Conservation (phyloP, 2,113 vertebrate species). For the Oostethus manadensis region DNA sequence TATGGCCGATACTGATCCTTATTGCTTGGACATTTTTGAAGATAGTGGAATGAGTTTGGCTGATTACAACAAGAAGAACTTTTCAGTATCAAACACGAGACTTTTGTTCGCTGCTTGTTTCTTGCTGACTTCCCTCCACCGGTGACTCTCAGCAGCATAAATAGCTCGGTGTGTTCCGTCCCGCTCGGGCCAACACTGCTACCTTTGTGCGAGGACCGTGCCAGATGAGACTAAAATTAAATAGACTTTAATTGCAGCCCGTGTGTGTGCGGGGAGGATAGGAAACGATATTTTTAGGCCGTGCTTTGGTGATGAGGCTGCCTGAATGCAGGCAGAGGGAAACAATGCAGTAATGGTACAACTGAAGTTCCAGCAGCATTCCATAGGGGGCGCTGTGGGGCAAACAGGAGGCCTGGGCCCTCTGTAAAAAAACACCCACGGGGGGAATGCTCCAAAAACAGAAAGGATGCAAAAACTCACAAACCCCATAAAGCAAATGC, state of each 20-base stretch:
- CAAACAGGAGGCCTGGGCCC: background rate
- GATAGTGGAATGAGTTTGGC: no score
- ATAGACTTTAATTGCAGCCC: slow-evolving; percentile 51
- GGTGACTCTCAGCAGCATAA: slow-evolving; percentile 31
- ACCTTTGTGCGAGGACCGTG: slow-evolving; percentile 52
- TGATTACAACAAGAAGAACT: no score
- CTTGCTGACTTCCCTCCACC: slow-evolving; percentile 9
- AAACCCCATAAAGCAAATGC: no score
- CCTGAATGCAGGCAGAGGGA: background rate
- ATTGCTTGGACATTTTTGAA: no score
- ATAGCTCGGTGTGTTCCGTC: slow-evolving; percentile 44
- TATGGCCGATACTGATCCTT: no score
- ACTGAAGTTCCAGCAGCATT: background rate
- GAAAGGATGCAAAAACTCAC: no score
- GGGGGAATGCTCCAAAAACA: no score
- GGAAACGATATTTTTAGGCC: slow-evolving; percentile 45
- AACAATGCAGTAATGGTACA: background rate
- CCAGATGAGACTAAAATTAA: slow-evolving; percentile 64
- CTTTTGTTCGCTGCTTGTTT: slow-evolving; percentile 21
- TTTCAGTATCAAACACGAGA: background rate
- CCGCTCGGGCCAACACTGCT: slow-evolving; percentile 47
- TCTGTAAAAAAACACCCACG: background rate
- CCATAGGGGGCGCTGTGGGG: background rate
- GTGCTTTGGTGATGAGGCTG: slow-evolving; percentile 4
- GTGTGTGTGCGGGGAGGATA: slow-evolving; percentile 29